phyloP scores from a whole-genome alignment of 2,797 vertebrate species.

The Lagorchestes hirsutus region DNA sequence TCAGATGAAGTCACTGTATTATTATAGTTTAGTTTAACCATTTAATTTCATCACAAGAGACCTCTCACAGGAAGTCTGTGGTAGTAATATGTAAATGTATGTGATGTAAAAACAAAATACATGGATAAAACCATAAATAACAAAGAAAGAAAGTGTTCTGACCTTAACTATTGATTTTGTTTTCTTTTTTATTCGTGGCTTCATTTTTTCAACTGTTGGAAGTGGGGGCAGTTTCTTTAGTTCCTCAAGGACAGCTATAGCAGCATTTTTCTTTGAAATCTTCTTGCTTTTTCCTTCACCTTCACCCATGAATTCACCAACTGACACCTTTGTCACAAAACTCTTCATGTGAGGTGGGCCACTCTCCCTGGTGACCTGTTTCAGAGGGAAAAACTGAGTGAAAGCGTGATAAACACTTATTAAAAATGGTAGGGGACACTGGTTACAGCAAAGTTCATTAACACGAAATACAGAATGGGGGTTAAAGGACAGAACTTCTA shows the following conservation, averaged over 20 bases:
- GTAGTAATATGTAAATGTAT: not conserved
- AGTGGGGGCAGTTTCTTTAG: slow-evolving; percentile 94
- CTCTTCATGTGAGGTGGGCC: slow-evolving; percentile 99
- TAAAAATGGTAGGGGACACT: slow-evolving; percentile 80
- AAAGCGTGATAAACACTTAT: slow-evolving; percentile 87
- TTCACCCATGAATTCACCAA: slow-evolving; percentile 95
- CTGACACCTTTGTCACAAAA: slow-evolving; percentile 94
- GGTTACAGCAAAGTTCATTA: slow-evolving; percentile 75
- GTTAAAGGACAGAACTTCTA: not conserved
- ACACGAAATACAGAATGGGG: slow-evolving; percentile 51
- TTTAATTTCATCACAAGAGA: not conserved
- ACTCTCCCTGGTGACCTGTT: slow-evolving; percentile 97
- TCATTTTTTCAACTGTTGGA: slow-evolving; percentile 93
- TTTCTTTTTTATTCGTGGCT: slow-evolving; percentile 99
- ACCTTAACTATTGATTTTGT: slow-evolving; percentile 98
- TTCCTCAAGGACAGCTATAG: slow-evolving; percentile 94
- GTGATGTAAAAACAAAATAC: not conserved
- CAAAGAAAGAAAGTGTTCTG: slow-evolving; percentile 59
- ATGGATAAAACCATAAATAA: not conserved
- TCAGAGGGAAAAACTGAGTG: slow-evolving; percentile 90
- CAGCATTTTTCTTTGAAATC: slow-evolving; percentile 99
- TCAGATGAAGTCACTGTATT: not conserved
- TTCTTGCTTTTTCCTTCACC: slow-evolving; percentile 99
- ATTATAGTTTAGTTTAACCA: not conserved
- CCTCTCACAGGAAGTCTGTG: not conserved